Percentiles rank a stretch among this genome's conserved stretches.
phyloP scores from a whole-genome alignment of 1,140 invertebrate species.

The Marisa cornuarietis region DNA sequence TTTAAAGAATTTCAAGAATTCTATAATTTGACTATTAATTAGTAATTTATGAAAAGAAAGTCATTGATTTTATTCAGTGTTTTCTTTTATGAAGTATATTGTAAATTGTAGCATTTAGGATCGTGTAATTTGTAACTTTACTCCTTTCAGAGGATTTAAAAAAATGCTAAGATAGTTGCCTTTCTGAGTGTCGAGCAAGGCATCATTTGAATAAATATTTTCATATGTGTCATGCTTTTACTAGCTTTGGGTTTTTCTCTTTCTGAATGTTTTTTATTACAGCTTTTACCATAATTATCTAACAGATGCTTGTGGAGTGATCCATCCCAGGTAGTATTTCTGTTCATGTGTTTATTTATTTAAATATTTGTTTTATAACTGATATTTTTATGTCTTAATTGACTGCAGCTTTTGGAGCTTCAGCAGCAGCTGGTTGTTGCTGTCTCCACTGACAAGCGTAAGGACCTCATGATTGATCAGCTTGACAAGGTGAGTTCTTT shows the following conservation, averaged over 20 bases:
- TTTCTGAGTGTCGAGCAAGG: no score
- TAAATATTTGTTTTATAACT: neutral
- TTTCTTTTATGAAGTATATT: no score
- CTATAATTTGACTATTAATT: no score
- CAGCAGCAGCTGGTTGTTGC: constrained; percentile 60
- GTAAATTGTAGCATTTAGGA: no score
- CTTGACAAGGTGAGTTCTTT: constrained; percentile 52
- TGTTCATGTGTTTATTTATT: neutral
- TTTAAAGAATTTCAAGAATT: no score
- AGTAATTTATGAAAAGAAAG: no score
- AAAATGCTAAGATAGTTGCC: no score
- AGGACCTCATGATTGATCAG: constrained; percentile 63
- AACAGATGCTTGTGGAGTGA: neutral
- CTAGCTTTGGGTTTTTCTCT: neutral
- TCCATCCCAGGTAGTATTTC: neutral
- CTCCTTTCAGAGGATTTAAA: no score
- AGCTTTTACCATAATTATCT: neutral
- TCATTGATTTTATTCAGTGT: no score
- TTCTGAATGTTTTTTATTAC: neutral
- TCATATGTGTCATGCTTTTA: neutral
- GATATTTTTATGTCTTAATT: neutral
- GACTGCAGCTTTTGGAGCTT: constrained; percentile 50
- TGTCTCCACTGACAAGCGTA: constrained; percentile 57
- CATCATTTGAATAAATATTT: neutral
- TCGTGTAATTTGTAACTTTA: no score